Evolutionary conservation across 2,113 vertebrate species (phyloP), one percentile per base, ranked within the genome.

Genomic region (Albula glossodonta): DNA sequence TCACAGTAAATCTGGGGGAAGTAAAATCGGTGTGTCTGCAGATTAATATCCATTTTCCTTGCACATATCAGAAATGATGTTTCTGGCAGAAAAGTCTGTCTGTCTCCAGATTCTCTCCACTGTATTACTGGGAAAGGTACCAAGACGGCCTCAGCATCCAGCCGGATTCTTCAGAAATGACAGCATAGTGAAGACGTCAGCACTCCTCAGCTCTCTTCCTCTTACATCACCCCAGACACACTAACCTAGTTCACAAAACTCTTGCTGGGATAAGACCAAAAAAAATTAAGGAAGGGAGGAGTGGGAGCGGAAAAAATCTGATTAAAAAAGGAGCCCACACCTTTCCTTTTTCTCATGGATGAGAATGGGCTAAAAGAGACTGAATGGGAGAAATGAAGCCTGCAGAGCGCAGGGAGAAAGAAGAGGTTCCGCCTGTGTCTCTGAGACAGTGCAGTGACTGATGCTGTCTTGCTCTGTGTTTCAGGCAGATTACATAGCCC

Each of bases 1-100:
- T 94, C 94, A 87, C 93, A 94, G 88, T 95, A 90, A 57, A 94
- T 94, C 91, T 94, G 93, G 25, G 94, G 94, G 80, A 95, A 91
- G 87, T 93, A 94, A 90, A 93, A 95, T 49, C 92, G 91, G 51
- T 93, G 51, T 56, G 91, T 91, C 80, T 93, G 93, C 41, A 92
- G 92, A 82, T 91, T 90, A 60, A 92, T 80, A 81, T 95, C 93
- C 93, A 95, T 96, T 85, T 91, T 86, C 70, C 70, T 78, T 82
- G n/a, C 50, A 25, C 56, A 19, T 66, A 84, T 31, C 82, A 80
- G 66, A 51, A 78, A 13, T 63, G 15, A 2, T 83, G 82, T 57
- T 17, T 85, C 80, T 31, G n/a, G 52, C 51, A 12, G 25, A 56
- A 57, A 78, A 15, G 50, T 74, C 51, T 51, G 15, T 48, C 12